Evolutionary conservation across 2,797 vertebrate species (phyloP), one percentile per base, ranked within the genome.

Genomic region (Decapterus maruadsi): DNA sequence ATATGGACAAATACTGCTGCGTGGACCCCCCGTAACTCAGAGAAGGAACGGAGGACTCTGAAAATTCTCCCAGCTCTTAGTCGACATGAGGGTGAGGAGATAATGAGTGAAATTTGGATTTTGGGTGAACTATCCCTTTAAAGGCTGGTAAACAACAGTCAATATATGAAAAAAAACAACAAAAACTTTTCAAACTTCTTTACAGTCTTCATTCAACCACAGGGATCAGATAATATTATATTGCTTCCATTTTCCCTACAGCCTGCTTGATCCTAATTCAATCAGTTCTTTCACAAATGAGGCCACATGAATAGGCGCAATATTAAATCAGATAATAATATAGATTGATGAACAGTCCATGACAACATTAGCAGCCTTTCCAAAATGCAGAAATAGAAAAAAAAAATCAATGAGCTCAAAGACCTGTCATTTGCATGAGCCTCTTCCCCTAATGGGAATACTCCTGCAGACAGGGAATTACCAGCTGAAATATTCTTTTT

Each of bases 401-500:
- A 56, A 67, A 76, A 94, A 94, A 96, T 96, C 95, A 92, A 96
- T 96, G 91, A 74, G 68, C 89, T 93, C 88, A 87, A 88, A 87
- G 93, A 94, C 90, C 90, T 93, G 92, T 94, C 93, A 91, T 95
- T 95, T 95, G 93, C 92, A 92, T 92, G 78, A 81, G 75, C 93
- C 90, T 94, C 92, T 92, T 89, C 78, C 77, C 82, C 90, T 95
- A 96, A 95, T 95, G 94, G 95, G 94, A 93, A 93, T 91, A 90
- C 86, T 93, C 94, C 90, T 94, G 89, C 88, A 91, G 91, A 88
- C 17, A 68, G 83, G 83, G 89, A 91, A 92, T 92, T 91, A 93
- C 91, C 94, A 94, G 93, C 93, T 95, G 93, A 95, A 95, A 94
- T 95, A 95, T 95, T 94, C 90, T 92, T 94, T 95, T 91, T 95